Base-by-base conservation (phyloP, 2,113 vertebrate species). In the Dasyurus viverrinus region DNA sequence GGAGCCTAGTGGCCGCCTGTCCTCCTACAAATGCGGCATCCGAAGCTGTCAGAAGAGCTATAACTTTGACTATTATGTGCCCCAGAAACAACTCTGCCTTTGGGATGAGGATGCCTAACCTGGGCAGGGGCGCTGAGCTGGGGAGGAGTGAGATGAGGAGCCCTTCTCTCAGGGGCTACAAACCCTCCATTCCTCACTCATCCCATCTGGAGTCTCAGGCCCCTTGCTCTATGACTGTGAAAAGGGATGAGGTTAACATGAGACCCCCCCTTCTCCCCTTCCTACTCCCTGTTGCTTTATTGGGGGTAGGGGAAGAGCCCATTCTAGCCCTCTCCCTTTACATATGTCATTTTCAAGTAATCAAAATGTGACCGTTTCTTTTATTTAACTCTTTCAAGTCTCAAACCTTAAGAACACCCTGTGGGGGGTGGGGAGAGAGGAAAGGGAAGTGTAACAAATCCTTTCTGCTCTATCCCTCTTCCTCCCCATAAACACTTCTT, bases 1-100 rank as follows among this genome's bases (percentile, higher is more conserved):
- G 0, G 99, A 99, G 12, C 95, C 98, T 19, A 95, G 94, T 0
- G 99, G 99, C 90, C 99, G 98, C 94, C 98, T 99, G 0, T 98
- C 98, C 0, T 99, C 99, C n/a, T 99, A 99, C 98, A 99, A 99
- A 95, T 99, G 99, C 0, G 99, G 99, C 98, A 99, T 99, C 97
- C 99, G 99, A 97, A 99, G 99, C 98, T 99, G 99, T 98, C 99
- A 99, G 98, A 99, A 99, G 97, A 99, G 98, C 98, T 99, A 99
- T 98, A 98, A 98, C 96, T 99, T 99, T 2, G 98, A 99, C 54
- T 99, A 99, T 97, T 99, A 99, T 0, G 99, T 99, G 94, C 98
- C 99, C 0, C 99, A 99, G 95, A 99, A 99, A 97, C 99, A 99
- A 97, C 99, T 99, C 1, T 99, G 99, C 90, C 99, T 99, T 53